phyloP scores from a whole-genome alignment of 1,140 invertebrate species.

The Pogonus chalceus region DNA sequence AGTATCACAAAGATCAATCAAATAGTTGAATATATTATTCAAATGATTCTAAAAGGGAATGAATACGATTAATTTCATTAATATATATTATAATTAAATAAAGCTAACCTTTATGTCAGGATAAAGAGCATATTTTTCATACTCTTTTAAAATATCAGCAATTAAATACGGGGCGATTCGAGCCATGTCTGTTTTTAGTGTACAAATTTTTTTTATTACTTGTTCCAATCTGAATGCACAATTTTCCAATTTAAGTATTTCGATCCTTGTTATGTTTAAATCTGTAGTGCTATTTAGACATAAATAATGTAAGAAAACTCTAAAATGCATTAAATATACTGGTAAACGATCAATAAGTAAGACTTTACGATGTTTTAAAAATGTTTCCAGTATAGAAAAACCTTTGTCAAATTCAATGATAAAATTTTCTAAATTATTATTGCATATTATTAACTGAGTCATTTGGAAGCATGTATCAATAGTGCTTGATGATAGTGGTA shows the following conservation, averaged over 20 bases:
- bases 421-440: conserved; percentile 15
- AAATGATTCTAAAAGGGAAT: conserved; percentile 26
- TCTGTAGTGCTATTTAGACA: conserved; percentile 22
- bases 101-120: conserved; percentile 25
- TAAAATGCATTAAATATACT: conserved; percentile 25
- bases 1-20: conserved; percentile 26
- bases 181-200: conserved; percentile 23
- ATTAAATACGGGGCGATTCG: conserved; percentile 28
- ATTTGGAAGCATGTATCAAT: conserved; percentile 22
- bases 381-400: conserved; percentile 21
- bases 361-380: conserved; percentile 25
- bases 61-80: conserved; percentile 6
- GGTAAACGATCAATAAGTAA: conserved; percentile 28
- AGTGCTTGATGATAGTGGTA: conserved; percentile 21
- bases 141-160: conserved; percentile 27
- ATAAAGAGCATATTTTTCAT: conserved; percentile 23
- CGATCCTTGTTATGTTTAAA: conserved; percentile 5
- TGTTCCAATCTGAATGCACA: conserved; percentile 27
- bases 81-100: conserved; percentile 11
- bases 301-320: conserved; percentile 20
- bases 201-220: conserved; percentile 24
- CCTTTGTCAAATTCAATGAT: conserved; percentile 14
- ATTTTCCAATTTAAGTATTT: conserved; percentile 21
- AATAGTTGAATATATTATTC: conserved; percentile 27
- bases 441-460: conserved; percentile 7